Evolutionary conservation across 2,113 vertebrate species (phyloP), one percentile per base, ranked within the genome.

Genomic region (Lathamus discolor): DNA sequence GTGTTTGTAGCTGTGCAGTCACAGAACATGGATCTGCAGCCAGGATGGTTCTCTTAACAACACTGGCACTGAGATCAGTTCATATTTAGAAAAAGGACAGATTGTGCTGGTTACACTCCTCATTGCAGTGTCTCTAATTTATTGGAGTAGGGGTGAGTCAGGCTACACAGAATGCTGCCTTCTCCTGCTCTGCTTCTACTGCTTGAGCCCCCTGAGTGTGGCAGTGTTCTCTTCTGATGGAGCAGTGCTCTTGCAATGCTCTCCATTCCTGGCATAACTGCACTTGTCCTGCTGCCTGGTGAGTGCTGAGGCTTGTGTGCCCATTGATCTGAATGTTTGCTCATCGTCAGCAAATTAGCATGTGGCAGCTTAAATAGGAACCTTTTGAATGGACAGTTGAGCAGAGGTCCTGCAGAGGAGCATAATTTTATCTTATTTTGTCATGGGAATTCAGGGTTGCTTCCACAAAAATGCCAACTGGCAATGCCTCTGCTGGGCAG

Each of bases 121-220:
- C 35, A 7, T 17, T 7, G 5, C 17, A 5, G 11, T 55, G 43
- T 19, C 79, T 29, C 39, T 37, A 5, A 18, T 70, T 20, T 67
- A 5, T 4, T 90, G 85, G 41, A 17, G 46, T 33, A 35, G 35
- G 17, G 29, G 17, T 51, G 17, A 79, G 22, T 54, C 63, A 72
- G 70, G 72, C 31, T 76, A 33, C 51, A 6, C 19, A 44, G 24
- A 43, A 14, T 48, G 31, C 33, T 59, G 22, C 2, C 1, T 31
- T 51, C 10, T 51, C 16, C 37, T 66, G 37, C 27, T 6, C 46
- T 51, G 20, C 18, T 13, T 20, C 7, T 17, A 2, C 6, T 10
- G 2, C 15, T 37, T 41, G 28, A 31, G 19, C 33, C 28, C 43
- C 8, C 0, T 16, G 0, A 28, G 29, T 4, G 20, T 3, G 2